A percentile compares a stretch with the other conserved stretches of the same genome.
Conservation (phyloP, 2,888 invertebrate genomes). For the Polydrusus cervinus region DNA sequence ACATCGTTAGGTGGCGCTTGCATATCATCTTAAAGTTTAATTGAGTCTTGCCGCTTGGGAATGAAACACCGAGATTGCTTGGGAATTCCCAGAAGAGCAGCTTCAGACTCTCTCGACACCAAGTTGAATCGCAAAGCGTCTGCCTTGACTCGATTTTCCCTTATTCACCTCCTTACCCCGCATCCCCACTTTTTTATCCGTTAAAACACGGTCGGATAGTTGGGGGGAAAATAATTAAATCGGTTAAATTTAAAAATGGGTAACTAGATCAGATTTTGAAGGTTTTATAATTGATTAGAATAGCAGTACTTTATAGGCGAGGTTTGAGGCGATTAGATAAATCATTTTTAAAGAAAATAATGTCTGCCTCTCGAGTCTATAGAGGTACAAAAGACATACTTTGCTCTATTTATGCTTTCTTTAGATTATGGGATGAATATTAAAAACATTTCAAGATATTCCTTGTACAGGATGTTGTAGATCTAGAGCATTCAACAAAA, state of each 20-base stretch:
- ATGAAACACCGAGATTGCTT: constrained; percentile 69
- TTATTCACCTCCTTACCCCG: constrained; percentile 30
- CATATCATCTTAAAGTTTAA: constrained; percentile 83
- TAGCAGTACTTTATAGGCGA: too few species aligned
- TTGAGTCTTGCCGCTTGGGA: constrained; percentile 78
- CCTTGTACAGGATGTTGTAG: too few species aligned
- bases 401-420: too few species aligned
- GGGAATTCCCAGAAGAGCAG: constrained; percentile 70
- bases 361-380: too few species aligned
- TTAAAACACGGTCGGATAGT: constrained; percentile 26
- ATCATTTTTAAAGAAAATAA: too few species aligned
- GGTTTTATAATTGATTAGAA: too few species aligned
- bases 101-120: constrained; percentile 70
- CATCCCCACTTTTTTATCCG: constrained; percentile 33
- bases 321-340: too few species aligned
- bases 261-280: not conserved
- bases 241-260: not conserved
- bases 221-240: constrained; percentile 30
- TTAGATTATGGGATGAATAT: too few species aligned
- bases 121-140: constrained; percentile 65
- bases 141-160: constrained; percentile 55
- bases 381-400: too few species aligned
- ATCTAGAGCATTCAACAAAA: too few species aligned
- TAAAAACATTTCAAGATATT: too few species aligned
- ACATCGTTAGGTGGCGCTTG: constrained; percentile 67